A percentile compares a stretch with the other conserved stretches of the same genome.
Conservation (phyloP, 2,888 invertebrate genomes). For the Eupithecia tripunctaria region DNA sequence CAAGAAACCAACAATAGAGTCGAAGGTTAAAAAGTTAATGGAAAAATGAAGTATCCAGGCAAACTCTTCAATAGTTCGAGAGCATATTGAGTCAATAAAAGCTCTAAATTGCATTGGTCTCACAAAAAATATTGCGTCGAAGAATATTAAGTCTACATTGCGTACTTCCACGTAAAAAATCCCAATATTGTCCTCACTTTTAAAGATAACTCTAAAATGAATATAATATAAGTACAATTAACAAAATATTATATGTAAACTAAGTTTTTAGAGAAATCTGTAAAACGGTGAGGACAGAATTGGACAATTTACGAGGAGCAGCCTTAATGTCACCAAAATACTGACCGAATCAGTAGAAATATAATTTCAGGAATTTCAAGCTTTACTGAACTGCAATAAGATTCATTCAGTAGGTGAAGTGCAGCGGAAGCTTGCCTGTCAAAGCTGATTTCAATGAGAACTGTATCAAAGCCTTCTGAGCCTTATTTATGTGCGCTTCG, state of each 20-base stretch:
- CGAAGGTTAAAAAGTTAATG: conserved; percentile 29
- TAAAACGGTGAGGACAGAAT: too few species aligned
- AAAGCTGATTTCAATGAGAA: conserved; percentile 6
- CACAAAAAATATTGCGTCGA: not conserved
- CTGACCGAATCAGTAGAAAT: not conserved
- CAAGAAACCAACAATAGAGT: conserved; percentile 1
- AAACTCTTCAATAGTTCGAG: conserved; percentile 1
- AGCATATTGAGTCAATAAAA: conserved; percentile 1
- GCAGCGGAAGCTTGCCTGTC: not conserved
- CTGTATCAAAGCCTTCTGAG: not conserved
- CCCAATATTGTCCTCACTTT: too few species aligned
- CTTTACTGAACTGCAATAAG: not conserved
- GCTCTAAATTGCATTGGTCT: not conserved
- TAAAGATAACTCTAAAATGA: not conserved
- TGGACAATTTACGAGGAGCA: too few species aligned
- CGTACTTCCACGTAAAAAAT: too few species aligned
- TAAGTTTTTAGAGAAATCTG: too few species aligned
- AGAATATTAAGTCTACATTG: too few species aligned
- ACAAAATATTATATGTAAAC: too few species aligned
- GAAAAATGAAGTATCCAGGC: conserved; percentile 18
- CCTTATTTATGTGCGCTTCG: conserved; percentile 1
- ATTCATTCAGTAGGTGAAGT: not conserved
- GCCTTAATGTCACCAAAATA: not conserved
- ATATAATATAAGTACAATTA: too few species aligned
- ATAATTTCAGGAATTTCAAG: not conserved